Evolutionary conservation across 2,888 invertebrate species (phyloP).

Genomic region (Papilio gigon): DNA sequence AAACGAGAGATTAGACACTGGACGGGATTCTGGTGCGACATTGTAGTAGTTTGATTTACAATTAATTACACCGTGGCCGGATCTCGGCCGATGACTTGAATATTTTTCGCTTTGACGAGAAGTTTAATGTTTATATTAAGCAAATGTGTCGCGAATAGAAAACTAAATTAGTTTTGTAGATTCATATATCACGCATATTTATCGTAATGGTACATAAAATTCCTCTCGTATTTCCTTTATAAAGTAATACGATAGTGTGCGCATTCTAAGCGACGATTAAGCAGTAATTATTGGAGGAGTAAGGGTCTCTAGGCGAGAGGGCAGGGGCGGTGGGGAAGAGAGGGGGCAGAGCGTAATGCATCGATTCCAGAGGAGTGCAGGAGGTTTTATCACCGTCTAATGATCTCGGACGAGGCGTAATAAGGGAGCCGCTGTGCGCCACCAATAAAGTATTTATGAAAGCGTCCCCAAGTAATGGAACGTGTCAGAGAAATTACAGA

Average conservation of each 20-base stretch:
- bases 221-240: conserved; percentile 11
- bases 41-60: conserved; percentile 21
- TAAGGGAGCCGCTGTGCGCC: conserved; percentile 68
- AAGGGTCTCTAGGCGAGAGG: background rate
- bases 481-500: conserved; percentile 64
- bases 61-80: conserved; percentile 27
- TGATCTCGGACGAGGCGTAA: conserved; percentile 72
- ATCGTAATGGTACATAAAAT: conserved; percentile 18
- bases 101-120: conserved; percentile 23
- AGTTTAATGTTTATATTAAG: conserved; percentile 34
- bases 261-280: conserved; percentile 25
- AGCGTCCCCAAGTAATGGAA: conserved; percentile 72
- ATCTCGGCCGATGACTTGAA: conserved; percentile 28
- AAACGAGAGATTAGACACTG: conserved; percentile 19
- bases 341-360: conserved; percentile 59
- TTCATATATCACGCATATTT: conserved; percentile 11
- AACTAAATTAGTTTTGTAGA: conserved; percentile 7
- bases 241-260: conserved; percentile 6
- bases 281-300: conserved; percentile 10
- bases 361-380: conserved; percentile 58
- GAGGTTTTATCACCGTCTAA: conserved; percentile 78
- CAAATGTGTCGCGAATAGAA: conserved; percentile 30
- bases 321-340: background rate
- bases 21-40: conserved; percentile 10
- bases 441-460: conserved; percentile 81